These are phyloP conservation scores for Eira barbara DNA, from an alignment of 2,113 vertebrate genomes.

Conservation along the genomic window DNA sequence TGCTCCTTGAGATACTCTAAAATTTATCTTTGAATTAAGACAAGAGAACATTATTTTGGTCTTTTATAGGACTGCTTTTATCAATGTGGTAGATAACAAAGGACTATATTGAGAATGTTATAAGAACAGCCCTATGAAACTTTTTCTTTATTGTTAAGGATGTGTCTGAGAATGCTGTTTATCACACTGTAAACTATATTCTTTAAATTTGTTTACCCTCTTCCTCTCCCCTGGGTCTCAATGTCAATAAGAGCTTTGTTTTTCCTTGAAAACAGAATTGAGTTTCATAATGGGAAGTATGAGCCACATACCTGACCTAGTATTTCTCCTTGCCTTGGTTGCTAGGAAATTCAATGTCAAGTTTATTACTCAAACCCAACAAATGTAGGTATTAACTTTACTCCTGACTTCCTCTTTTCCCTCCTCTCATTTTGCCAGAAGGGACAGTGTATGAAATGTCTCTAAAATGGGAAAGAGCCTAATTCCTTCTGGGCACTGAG, in stretches of 20 bases:
- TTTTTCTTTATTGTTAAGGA: not conserved
- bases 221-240: not conserved
- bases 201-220: not conserved
- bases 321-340: not conserved
- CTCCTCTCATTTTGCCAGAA: not conserved
- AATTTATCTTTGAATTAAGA: not conserved
- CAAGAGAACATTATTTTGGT: not conserved
- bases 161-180: not conserved
- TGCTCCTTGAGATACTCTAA: not conserved
- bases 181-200: not conserved
- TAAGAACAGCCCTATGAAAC: not conserved
- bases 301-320: not conserved
- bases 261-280: not conserved
- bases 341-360: slow-evolving; percentile 13
- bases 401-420: not conserved
- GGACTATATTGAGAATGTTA: not conserved
- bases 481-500: not conserved
- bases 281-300: not conserved
- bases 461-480: not conserved
- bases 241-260: not conserved
- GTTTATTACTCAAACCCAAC: not conserved
- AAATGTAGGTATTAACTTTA: not conserved
- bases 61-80: not conserved
- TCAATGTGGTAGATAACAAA: not conserved
- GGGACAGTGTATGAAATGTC: not conserved